phyloP scores from a whole-genome alignment of 2,888 invertebrate genomes.

The Fragum whitleyi region DNA sequence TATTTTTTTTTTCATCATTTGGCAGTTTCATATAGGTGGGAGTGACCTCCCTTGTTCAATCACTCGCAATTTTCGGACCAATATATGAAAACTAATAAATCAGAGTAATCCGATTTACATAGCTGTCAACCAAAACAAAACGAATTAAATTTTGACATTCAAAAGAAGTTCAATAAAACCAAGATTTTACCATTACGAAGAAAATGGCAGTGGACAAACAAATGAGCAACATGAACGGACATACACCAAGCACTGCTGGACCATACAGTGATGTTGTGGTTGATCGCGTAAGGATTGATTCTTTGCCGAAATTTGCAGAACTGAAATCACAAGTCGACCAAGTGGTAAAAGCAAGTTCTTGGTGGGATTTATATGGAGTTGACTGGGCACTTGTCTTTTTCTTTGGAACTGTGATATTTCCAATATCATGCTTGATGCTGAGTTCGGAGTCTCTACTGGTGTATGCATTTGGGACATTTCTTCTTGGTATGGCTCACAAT shows the following conservation, averaged over 20 bases:
- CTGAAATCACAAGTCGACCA: constrained; percentile 73
- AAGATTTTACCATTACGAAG: not conserved
- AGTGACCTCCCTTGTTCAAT: not conserved
- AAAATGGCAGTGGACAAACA: not conserved
- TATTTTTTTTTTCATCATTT: no score
- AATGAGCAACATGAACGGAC: not conserved
- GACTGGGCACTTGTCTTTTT: constrained; percentile 74
- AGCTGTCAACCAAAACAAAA: not conserved
- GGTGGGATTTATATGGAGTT: constrained; percentile 81
- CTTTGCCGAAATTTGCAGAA: constrained; percentile 75
- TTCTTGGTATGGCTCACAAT: constrained; percentile 76
- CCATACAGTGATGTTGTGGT: constrained; percentile 20
- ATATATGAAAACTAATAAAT: not conserved
- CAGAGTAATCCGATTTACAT: not conserved
- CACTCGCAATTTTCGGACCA: not conserved
- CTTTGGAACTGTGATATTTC: constrained; percentile 47
- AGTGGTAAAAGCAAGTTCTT: constrained; percentile 70
- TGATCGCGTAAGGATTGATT: constrained; percentile 74
- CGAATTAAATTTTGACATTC: not conserved
- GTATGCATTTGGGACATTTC: constrained; percentile 67
- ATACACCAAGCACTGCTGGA: not conserved
- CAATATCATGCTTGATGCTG: constrained; percentile 64
- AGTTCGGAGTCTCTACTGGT: constrained; percentile 45
- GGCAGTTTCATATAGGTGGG: not conserved
- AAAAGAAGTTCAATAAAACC: not conserved